Percentiles rank a stretch among this genome's conserved stretches.
Evolutionary conservation across 2,888 invertebrate genomes (phyloP).

Genomic region (Protodeltote pygarga): DNA sequence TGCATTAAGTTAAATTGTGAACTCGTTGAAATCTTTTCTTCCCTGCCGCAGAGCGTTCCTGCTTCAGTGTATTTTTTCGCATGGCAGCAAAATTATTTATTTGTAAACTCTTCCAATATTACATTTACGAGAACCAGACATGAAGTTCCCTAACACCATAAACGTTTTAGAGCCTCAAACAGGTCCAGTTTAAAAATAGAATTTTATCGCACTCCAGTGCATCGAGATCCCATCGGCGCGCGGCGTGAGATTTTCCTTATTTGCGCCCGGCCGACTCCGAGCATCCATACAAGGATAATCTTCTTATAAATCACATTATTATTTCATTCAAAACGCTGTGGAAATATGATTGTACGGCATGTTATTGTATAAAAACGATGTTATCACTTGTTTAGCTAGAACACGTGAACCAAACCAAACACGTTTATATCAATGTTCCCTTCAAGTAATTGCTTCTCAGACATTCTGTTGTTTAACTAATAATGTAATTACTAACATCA

Average conservation of each 20-base stretch:
- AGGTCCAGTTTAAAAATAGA: constrained; percentile 32
- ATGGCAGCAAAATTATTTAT: background rate
- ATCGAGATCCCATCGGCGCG: constrained; percentile 5
- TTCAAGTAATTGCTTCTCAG: constrained; percentile 22
- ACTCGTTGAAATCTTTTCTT: constrained; percentile 32
- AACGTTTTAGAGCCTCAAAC: constrained; percentile 17
- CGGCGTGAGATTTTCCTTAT: constrained; percentile 7
- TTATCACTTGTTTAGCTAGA: constrained; percentile 7
- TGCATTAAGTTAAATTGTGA: background rate
- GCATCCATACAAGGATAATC: constrained; percentile 1
- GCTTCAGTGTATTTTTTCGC: background rate
- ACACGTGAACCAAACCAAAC: constrained; percentile 29
- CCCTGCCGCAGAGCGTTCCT: background rate
- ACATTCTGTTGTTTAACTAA: constrained; percentile 29
- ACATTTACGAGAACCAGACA: constrained; percentile 2
- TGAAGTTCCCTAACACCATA: constrained; percentile 17
- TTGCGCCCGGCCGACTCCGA: background rate
- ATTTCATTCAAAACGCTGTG: background rate
- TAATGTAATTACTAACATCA: constrained; percentile 26
- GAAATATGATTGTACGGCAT: background rate
- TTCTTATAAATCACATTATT: background rate
- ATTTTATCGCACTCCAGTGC: constrained; percentile 18
- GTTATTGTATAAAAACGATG: constrained; percentile 15
- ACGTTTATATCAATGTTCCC: constrained; percentile 31
- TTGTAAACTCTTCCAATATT: too few relatives aligned